Base-by-base conservation (phyloP, 2,888 invertebrate genomes). In the Aphidoletes aphidimyza region DNA sequence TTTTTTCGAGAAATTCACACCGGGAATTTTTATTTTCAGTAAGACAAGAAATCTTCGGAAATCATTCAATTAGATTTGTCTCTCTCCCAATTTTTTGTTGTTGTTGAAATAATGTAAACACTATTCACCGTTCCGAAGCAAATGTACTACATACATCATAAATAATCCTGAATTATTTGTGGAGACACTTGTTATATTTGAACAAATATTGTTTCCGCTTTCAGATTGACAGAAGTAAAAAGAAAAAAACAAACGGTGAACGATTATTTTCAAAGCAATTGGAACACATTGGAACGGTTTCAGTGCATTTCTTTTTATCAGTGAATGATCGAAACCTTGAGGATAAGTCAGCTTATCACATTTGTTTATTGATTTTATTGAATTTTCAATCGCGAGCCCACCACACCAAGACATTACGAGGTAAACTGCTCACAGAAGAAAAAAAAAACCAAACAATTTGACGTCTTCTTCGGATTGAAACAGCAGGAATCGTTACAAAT, bases 401-500 rank as follows among this genome's bases (percentile, higher is more conserved):
- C 22, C 34, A 69, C n/a, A 30, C 14, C 30, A 69, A 69, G 11
- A 30, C 34, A 30, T 30, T 69, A 69, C 2, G 3, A 54, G 8
- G 54, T 30, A 11, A 69, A 69, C 42, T 6, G 42, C 14, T 14
- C 6, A 42, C 6, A 42, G 14, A 9, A 6, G 14, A 14, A 69
- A 11, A 30, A 30, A 69, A 30, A 69, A n/a, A 22, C 54, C 26
- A 54, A n/a, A 54, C 42, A 42, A 6, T 42, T 42, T 42, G 42
- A 6, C 42, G 26, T 69, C 26, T 19, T n/a, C n/a, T 69, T 69
- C 14, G 30, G 34, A 30, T 69, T 69, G 14, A 69, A 69, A 69
- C 69, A 69, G 34, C 69, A 69, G 69, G 26, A 69, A 69, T 69
- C 14, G 9, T 54, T 54, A 54, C 54, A 69, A 69, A 69, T 69